phyloP scores from a whole-genome alignment of 2,888 invertebrate genomes.

The Hemicrepidius hirtus region DNA sequence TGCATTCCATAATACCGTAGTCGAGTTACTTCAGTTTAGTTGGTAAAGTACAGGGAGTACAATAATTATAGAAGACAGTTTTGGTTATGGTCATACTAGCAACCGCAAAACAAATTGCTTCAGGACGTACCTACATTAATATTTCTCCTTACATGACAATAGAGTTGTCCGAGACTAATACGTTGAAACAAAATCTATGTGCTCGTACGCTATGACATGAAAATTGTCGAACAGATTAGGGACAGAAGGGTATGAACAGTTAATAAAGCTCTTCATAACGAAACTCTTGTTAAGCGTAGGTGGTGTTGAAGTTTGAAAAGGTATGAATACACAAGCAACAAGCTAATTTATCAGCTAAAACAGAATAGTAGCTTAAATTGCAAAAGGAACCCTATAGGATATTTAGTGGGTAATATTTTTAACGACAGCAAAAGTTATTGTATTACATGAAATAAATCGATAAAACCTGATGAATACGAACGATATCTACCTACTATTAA shows the following conservation, averaged over 20 bases:
- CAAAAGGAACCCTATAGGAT: no score
- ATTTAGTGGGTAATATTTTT: no score
- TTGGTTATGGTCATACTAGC: slow-evolving; percentile 15
- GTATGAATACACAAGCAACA: not conserved
- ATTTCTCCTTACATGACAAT: not conserved
- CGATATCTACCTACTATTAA: no score
- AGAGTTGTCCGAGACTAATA: not conserved
- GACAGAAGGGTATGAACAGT: slow-evolving; percentile 9
- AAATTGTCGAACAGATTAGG: slow-evolving; percentile 7
- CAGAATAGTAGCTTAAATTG: no score
- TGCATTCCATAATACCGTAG: not conserved
- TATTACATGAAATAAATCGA: no score
- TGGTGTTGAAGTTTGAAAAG: not conserved
- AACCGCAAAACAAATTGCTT: slow-evolving; percentile 28
- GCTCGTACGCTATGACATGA: not conserved
- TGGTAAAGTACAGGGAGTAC: not conserved
- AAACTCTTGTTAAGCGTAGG: not conserved
- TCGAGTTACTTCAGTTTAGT: not conserved
- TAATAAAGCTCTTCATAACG: slow-evolving; percentile 9
- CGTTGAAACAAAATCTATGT: not conserved
- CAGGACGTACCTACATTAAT: slow-evolving; percentile 5
- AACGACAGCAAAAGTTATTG: no score
- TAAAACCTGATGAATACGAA: no score
- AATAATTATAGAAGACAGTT: slow-evolving; percentile 14
- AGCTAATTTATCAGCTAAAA: not conserved